phyloP scores from a whole-genome alignment of 2,888 invertebrate species.

The Drosophila phalerata region DNA sequence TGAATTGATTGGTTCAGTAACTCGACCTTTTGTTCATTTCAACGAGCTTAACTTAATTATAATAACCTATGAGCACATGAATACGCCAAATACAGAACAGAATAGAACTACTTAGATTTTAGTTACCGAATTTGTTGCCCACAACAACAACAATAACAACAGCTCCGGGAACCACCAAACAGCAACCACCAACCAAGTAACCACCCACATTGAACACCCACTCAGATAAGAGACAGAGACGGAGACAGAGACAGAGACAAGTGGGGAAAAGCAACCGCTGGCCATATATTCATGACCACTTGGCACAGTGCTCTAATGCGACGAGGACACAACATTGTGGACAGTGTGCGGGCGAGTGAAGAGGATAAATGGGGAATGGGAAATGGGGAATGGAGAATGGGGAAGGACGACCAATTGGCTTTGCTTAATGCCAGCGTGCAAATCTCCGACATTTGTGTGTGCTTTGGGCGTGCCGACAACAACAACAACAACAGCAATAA shows the following conservation, averaged over 20 bases:
- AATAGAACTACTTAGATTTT: conserved; percentile 72
- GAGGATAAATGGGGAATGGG: background rate
- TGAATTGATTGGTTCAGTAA: background rate
- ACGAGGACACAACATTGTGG: conserved; percentile 51
- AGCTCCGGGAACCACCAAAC: background rate
- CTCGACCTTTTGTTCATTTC: background rate
- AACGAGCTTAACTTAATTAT: background rate
- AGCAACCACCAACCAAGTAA: conserved; percentile 1
- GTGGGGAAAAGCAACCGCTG: conserved; percentile 42
- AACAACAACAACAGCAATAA: conserved; percentile 34
- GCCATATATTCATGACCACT: conserved; percentile 76
- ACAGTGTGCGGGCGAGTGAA: conserved; percentile 30
- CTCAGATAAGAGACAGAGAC: conserved; percentile 12
- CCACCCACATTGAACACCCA: conserved; percentile 18
- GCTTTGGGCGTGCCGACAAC: conserved; percentile 51
- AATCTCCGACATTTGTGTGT: conserved; percentile 74
- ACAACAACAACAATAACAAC: conserved; percentile 56
- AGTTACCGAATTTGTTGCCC: conserved; percentile 61
- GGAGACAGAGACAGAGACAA: conserved; percentile 1
- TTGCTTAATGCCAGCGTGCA: conserved; percentile 76
- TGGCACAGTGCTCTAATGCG: conserved; percentile 51
- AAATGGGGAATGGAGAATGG: background rate
- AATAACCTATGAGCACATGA: conserved; percentile 6
- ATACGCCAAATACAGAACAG: conserved; percentile 36
- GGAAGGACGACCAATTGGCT: conserved; percentile 71